phyloP scores from a whole-genome alignment of 1,140 invertebrate species.

The Drosophila simulans region DNA sequence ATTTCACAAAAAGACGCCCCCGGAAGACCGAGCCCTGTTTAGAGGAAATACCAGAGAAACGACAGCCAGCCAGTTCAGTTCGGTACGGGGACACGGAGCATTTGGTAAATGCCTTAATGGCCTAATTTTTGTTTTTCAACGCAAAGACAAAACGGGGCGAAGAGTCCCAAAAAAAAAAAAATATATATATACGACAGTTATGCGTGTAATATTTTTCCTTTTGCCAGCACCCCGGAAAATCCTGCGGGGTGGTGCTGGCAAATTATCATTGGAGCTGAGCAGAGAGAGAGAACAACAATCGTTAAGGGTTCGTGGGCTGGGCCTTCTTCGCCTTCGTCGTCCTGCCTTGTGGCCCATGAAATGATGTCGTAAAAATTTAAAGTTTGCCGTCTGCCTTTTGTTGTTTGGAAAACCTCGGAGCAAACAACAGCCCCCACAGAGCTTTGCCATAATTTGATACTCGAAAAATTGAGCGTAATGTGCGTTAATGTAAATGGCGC shows the following conservation, averaged over 20 bases:
- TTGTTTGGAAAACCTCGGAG: slow-evolving; percentile 32
- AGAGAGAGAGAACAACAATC: slow-evolving; percentile 38
- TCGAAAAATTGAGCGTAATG: slow-evolving; percentile 80
- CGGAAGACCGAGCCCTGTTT: slow-evolving; percentile 18
- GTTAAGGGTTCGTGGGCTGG: slow-evolving; percentile 63
- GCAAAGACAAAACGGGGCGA: slow-evolving; percentile 34
- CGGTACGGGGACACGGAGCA: slow-evolving; percentile 63
- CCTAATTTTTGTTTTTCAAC: slow-evolving; percentile 78
- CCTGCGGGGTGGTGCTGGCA: slow-evolving; percentile 26
- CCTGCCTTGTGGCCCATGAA: slow-evolving; percentile 76
- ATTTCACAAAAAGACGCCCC: slow-evolving; percentile 69
- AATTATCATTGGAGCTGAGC: slow-evolving; percentile 73
- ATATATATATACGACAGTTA: slow-evolving; percentile 72
- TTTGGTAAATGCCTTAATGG: slow-evolving; percentile 83
- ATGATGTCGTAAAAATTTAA: slow-evolving; percentile 83
- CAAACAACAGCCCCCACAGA: slow-evolving; percentile 14
- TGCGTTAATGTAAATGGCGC: slow-evolving; percentile 83
- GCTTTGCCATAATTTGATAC: slow-evolving; percentile 72
- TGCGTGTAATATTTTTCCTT: slow-evolving; percentile 78
- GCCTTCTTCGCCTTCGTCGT: slow-evolving; percentile 2
- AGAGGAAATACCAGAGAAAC: slow-evolving; percentile 25
- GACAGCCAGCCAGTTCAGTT: neutral
- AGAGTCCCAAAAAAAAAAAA: slow-evolving; percentile 35
- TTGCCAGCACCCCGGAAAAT: slow-evolving; percentile 31
- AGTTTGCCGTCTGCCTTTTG: slow-evolving; percentile 66